Conservation (phyloP, 2,797 vertebrate species). For the Peromyscus eremicus region DNA sequence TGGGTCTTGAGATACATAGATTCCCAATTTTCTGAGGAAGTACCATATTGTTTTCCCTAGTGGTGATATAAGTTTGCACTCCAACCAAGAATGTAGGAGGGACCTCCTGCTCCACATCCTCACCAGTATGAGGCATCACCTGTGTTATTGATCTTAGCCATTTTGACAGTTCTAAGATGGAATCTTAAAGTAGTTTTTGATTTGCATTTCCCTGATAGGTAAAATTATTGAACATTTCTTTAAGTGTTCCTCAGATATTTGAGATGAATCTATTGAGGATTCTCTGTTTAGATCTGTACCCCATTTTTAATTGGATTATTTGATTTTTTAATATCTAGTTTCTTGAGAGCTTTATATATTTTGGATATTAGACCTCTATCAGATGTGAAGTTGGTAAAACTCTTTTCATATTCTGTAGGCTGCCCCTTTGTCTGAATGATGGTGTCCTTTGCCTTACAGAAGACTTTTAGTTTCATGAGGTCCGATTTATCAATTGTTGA, state of each 20-base stretch:
- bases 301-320: neutral
- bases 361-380: neutral
- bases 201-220: neutral
- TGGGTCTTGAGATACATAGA: neutral
- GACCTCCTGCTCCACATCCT: neutral
- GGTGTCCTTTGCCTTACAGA: neutral
- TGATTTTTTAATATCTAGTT: neutral
- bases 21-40: neutral
- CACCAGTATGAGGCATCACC: neutral
- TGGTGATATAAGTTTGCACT: neutral
- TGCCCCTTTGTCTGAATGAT: neutral
- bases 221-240: neutral
- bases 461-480: neutral
- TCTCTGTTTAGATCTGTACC: neutral
- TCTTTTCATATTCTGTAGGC: neutral
- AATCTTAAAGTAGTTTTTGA: neutral
- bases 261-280: neutral
- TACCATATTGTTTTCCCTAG: neutral
- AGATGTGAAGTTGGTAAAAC: neutral
- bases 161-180: neutral
- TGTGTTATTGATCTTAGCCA: neutral
- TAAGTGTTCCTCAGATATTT: neutral
- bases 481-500: neutral
- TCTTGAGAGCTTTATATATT: neutral
- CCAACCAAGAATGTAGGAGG: neutral